Evolutionary conservation across 2,888 invertebrate species (phyloP), one percentile per base, ranked within the genome.

Genomic region (Petrophora chlorosata): DNA sequence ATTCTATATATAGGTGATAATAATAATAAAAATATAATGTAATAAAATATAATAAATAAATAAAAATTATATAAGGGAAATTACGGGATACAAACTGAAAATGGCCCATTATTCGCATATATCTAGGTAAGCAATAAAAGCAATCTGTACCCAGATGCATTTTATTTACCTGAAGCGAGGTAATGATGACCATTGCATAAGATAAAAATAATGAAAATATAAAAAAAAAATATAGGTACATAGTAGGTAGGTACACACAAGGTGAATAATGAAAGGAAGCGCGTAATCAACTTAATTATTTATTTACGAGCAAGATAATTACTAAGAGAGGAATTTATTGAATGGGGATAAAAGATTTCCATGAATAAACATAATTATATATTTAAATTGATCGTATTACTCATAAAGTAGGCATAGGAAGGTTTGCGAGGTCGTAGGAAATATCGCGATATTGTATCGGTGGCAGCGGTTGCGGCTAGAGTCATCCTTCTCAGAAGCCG

Each of bases 151-250:
- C n/a, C n/a, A n/a, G n/a, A 16, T 16, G 4, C 16, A 16, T 16
- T 3, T 16, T 16, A 16, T 16, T 16, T 16, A 4, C 16, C 16
- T 16, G 16, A 4, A 5, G 15, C 9, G n/a, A n/a, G n/a, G n/a
- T n/a, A n/a, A n/a, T n/a, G n/a, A n/a, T 30, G 9, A 30, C 7
- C 30, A 16, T 4, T 16, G 3, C 30, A 30, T 26, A 26, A 3
- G 26, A 26, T 26, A n/a, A 30, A 16, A n/a, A 30, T 30, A 8
- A 25, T 9, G 61, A 59, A 71, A 68, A 70, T 48, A 67, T 69
- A 23, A n/a, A 14, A 40, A 39, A 39, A 51, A 51, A 46, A 52
- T 29, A 30, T n/a, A n/a, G n/a, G n/a, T n/a, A n/a, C n/a, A n/a
- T n/a, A n/a, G n/a, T n/a, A n/a, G n/a, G n/a, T n/a, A 40, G 32